These are phyloP conservation scores for Tetragnatha montana DNA, from an alignment of 2,888 invertebrate genomes.

Conservation along the genomic window DNA sequence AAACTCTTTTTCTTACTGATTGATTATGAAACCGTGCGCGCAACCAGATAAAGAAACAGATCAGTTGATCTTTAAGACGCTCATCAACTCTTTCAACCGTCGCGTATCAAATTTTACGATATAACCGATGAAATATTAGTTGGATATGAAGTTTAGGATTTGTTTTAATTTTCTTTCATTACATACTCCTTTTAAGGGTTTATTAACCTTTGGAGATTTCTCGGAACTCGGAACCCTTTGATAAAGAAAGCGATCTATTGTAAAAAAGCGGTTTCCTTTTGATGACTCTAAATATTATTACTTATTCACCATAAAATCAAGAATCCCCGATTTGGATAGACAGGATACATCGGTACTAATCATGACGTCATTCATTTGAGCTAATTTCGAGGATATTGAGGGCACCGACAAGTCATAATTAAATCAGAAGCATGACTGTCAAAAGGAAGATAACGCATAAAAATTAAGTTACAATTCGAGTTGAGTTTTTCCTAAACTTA, in stretches of 20 bases:
- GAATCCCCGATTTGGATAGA: not conserved
- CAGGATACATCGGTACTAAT: conserved; percentile 2
- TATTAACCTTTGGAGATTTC: too few species aligned
- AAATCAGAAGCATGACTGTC: not conserved
- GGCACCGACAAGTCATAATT: not conserved
- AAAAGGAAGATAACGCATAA: not conserved
- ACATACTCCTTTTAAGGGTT: too few species aligned
- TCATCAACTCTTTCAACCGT: not conserved
- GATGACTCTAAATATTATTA: too few species aligned
- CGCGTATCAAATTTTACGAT: not conserved
- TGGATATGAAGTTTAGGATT: not conserved
- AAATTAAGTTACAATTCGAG: not conserved
- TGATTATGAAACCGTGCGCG: not conserved
- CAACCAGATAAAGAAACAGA: not conserved
- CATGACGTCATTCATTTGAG: conserved; percentile 13
- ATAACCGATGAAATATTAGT: not conserved
- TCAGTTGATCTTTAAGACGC: not conserved
- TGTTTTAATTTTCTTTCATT: too few species aligned
- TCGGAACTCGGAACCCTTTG: too few species aligned
- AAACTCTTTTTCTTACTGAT: not conserved
- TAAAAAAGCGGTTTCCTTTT: too few species aligned
- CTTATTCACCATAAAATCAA: not conserved
- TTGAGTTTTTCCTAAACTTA: not conserved
- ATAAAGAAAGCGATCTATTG: too few species aligned
- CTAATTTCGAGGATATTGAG: not conserved